Conservation (phyloP, 1,140 invertebrate species). For the Spodoptera frugiperda region DNA sequence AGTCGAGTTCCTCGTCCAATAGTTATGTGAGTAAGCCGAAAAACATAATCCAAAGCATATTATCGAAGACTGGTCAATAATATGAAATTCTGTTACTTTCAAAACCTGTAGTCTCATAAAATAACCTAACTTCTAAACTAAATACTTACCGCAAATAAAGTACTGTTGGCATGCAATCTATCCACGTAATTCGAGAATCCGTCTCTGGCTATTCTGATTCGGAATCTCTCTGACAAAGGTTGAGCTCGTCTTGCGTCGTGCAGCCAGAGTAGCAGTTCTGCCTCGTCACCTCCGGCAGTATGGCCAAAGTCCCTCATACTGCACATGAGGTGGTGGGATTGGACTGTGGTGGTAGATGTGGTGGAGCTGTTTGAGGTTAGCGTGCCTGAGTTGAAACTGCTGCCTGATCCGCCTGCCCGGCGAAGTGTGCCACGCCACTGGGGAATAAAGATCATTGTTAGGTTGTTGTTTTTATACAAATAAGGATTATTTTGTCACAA, state of each 20-base stretch:
- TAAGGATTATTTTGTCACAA: too few species aligned
- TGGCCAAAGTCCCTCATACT: slow-evolving; percentile 96
- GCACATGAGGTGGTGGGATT: slow-evolving; percentile 94
- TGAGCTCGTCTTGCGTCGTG: slow-evolving; percentile 92
- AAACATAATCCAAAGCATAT: too few species aligned
- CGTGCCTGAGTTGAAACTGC: slow-evolving; percentile 78
- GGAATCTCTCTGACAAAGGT: slow-evolving; percentile 94
- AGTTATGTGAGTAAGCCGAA: too few species aligned
- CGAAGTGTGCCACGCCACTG: slow-evolving; percentile 90
- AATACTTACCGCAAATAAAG: slow-evolving; percentile 93
- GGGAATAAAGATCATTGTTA: slow-evolving; percentile 40
- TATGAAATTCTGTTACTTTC: too few species aligned
- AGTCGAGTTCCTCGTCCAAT: too few species aligned
- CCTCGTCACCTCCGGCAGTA: slow-evolving; percentile 93
- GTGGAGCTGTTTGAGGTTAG: slow-evolving; percentile 59
- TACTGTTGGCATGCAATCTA: slow-evolving; percentile 94
- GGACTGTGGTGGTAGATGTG: slow-evolving; percentile 62
- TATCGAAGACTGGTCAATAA: too few species aligned
- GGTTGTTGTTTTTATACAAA: too few species aligned
- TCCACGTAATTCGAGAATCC: slow-evolving; percentile 96
- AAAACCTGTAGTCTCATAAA: too few species aligned
- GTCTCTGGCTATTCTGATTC: slow-evolving; percentile 95
- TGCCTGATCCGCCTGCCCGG: slow-evolving; percentile 81
- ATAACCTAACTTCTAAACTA: neutral
- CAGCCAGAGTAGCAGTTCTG: slow-evolving; percentile 95